Conservation (phyloP, 23 tunicate genomes). For the Botrylloides violaceus region DNA sequence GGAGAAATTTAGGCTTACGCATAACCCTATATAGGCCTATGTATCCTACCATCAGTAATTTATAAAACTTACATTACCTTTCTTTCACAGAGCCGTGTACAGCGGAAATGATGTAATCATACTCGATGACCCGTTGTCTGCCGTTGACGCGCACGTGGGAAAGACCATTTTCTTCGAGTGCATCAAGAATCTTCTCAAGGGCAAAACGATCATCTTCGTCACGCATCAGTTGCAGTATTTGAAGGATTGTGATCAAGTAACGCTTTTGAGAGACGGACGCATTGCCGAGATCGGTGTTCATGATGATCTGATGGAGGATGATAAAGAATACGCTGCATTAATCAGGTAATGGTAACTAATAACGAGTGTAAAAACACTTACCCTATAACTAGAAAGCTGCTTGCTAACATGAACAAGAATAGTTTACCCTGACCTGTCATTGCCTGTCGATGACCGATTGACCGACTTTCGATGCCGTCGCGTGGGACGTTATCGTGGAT, state of each 20-base stretch:
- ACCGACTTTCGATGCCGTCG: too few species aligned
- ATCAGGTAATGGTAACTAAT: slow-evolving; percentile 38
- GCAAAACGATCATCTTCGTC: slow-evolving; percentile 75
- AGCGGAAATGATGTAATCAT: slow-evolving; percentile 72
- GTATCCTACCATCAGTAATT: too few species aligned
- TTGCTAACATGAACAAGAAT: too few species aligned
- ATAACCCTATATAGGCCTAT: too few species aligned
- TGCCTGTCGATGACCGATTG: too few species aligned
- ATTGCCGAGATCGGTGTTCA: slow-evolving; percentile 75
- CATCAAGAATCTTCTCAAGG: slow-evolving; percentile 58
- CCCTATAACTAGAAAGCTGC: too few species aligned
- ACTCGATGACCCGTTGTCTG: slow-evolving; percentile 94
- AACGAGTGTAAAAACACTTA: too few species aligned
- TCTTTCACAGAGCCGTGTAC: slow-evolving; percentile 78
- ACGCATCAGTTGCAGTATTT: slow-evolving; percentile 93
- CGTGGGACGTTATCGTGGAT: too few species aligned
- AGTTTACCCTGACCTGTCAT: too few species aligned
- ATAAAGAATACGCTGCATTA: slow-evolving; percentile 44
- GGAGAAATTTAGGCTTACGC: too few species aligned
- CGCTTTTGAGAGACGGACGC: slow-evolving; percentile 68
- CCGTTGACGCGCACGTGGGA: slow-evolving; percentile 98
- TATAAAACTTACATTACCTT: too few species aligned
- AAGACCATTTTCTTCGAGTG: slow-evolving; percentile 92
- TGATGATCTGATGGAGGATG: slow-evolving; percentile 53
- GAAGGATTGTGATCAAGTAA: slow-evolving; percentile 90